phyloP scores from a whole-genome alignment of 2,113 vertebrate species.

The Garra rufa region DNA sequence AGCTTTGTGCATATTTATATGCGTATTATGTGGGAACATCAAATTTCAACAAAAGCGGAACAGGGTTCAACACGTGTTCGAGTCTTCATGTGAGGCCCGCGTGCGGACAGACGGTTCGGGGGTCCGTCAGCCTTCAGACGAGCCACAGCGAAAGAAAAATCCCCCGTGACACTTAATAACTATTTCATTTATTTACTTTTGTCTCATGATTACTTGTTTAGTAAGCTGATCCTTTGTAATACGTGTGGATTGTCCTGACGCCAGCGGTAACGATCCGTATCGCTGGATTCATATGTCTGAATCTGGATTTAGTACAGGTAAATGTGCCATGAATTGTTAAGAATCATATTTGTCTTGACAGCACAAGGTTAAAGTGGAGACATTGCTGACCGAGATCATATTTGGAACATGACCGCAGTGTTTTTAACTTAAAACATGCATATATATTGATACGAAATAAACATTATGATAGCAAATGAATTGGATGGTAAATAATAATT shows the following conservation, averaged over 20 bases:
- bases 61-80: constrained; percentile 68
- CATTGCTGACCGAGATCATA: not conserved
- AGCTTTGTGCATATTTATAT: constrained; percentile 80
- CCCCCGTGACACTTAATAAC: constrained; percentile 34
- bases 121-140: constrained; percentile 40
- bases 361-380: not conserved
- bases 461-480: not conserved
- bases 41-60: constrained; percentile 76
- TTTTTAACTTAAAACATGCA: not conserved
- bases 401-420: constrained; percentile 1
- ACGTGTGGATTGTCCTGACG: constrained; percentile 8
- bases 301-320: not conserved
- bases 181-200: constrained; percentile 44
- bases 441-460: not conserved
- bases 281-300: constrained; percentile 31
- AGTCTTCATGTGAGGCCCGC: constrained; percentile 40
- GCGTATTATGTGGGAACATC: constrained; percentile 76
- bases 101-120: constrained; percentile 58
- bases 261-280: not conserved
- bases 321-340: constrained; percentile 19
- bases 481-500: not conserved
- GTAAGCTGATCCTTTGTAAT: constrained; percentile 30
- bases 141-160: constrained; percentile 29
- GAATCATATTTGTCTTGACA: not conserved
- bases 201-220: constrained; percentile 44